Base-by-base conservation (phyloP, 2,113 vertebrate genomes). In the Manacus vitellinus region DNA sequence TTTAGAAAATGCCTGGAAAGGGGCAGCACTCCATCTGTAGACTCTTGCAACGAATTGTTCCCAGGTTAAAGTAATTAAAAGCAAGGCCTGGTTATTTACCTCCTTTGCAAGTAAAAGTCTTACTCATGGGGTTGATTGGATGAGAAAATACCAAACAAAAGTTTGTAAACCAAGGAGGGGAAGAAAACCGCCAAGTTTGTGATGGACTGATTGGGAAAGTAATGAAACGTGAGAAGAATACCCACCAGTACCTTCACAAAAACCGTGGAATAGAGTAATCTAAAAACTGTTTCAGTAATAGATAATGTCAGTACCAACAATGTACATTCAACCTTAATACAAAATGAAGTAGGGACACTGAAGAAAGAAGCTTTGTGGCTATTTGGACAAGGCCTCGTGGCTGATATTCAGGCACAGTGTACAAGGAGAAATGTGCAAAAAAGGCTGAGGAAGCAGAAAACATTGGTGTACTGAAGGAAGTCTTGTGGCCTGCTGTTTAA, bases 1-100 rank as follows among this genome's bases (percentile, higher is more conserved):
- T 39, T 75, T 55, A 49, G 33, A 58, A 21, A 3, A 2, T 62
- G 28, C n/a, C 47, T 70, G n/a, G 51, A 44, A 51, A 44, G 66
- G 15, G 14, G 8, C 39, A 75, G 24, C 15, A 58, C 20, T 80
- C 68, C 16, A 35, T 71, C 76, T 84, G n/a, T 77, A 89, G 67
- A 41, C 10, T 86, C 67, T 21, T 89, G 35, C 35, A 92, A 80
- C 51, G 81, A 91, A 89, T 94, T 87, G 17, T 81, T 91, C 46
- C 43, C 54, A 58, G 43, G 51, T 89, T 81, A 55, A 86, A 55
- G 35, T 58, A 87, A 84, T 80, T 84, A 87, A 76, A 91, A 63
- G 3, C 17, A 66, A 80, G 59, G 22, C n/a, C 49, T 86, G 23
- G 4, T 54, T 94, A 51, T 66, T 91, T 80, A 73, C 72, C 37